These are phyloP conservation scores for Pycnonotus jocosus DNA, from an alignment of 2,113 vertebrate genomes.

Conservation along the genomic window DNA sequence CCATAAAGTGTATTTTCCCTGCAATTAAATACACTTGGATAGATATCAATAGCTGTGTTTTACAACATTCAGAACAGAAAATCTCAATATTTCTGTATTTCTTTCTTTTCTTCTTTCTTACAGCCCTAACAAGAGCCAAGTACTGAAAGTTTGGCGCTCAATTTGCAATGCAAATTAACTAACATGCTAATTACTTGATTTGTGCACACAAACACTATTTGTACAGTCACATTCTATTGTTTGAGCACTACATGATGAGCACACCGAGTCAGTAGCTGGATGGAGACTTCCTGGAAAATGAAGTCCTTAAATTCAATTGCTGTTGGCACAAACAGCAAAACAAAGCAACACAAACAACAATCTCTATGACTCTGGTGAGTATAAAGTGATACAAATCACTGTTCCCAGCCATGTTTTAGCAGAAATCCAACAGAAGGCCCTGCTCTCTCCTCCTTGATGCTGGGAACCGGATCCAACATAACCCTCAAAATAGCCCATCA, in stretches of 20 bases:
- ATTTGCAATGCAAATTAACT: constrained; percentile 21
- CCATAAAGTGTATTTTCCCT: neutral
- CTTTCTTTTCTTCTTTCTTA: neutral
- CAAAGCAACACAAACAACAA: constrained; percentile 27
- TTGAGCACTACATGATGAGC: neutral
- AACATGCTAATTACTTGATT: constrained; percentile 5
- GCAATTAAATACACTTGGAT: neutral
- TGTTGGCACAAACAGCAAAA: constrained; percentile 30
- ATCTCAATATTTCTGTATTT: neutral
- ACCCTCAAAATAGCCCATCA: constrained; percentile 36
- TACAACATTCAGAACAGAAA: neutral
- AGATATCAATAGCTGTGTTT: neutral
- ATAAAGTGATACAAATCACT: constrained; percentile 17
- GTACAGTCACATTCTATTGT: constrained; percentile 7
- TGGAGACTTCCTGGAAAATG: constrained; percentile 24
- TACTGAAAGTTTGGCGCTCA: neutral
- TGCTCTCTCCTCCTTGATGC: neutral
- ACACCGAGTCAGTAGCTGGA: constrained; percentile 25
- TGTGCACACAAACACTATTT: constrained; percentile 26
- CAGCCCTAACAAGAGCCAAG: neutral
- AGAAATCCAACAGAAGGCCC: neutral
- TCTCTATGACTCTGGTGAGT: neutral
- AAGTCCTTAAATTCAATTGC: constrained; percentile 45
- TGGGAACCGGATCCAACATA: constrained; percentile 3
- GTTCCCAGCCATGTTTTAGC: neutral